Conservation (phyloP, 1,140 invertebrate genomes). For the Cyclargus thomasi region DNA sequence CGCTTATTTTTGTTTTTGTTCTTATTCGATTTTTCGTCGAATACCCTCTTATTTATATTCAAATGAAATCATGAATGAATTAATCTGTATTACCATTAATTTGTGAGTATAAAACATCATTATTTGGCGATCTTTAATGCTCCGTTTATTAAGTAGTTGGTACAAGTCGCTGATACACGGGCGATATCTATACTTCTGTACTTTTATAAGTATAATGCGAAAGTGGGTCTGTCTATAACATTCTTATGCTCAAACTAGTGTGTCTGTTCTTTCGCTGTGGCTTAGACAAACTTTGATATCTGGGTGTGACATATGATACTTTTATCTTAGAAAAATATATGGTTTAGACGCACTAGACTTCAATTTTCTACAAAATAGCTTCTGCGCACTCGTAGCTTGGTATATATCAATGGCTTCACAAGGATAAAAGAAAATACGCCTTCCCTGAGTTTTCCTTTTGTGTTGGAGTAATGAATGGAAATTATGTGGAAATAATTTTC, state of each 20-base stretch:
- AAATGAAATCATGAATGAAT: neutral
- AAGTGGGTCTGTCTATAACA: too few species aligned
- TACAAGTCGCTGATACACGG: neutral
- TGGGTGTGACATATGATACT: too few species aligned
- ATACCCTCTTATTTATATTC: neutral
- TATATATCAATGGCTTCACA: neutral
- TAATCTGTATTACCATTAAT: neutral
- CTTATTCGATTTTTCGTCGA: too few species aligned
- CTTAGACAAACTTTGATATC: too few species aligned
- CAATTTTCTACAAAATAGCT: too few species aligned
- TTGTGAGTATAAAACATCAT: neutral
- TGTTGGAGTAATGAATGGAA: conserved; percentile 27
- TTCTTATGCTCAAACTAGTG: too few species aligned
- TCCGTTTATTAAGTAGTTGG: neutral
- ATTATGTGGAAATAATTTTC: conserved; percentile 33
- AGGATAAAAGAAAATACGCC: conserved; percentile 25
- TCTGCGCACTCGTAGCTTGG: neutral
- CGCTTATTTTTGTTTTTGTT: too few species aligned
- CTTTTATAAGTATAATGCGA: too few species aligned
- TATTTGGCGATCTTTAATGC: neutral
- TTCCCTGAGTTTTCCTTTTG: conserved; percentile 22
- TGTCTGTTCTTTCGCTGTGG: too few species aligned
- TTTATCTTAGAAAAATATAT: too few species aligned
- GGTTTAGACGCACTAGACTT: too few species aligned
- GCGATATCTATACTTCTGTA: too few species aligned